Percentiles rank a stretch among this genome's conserved stretches.
Evolutionary conservation across 53 echinoderm and acorn worm genomes (phyloP).

Genomic region (Echinarachnius parma): DNA sequence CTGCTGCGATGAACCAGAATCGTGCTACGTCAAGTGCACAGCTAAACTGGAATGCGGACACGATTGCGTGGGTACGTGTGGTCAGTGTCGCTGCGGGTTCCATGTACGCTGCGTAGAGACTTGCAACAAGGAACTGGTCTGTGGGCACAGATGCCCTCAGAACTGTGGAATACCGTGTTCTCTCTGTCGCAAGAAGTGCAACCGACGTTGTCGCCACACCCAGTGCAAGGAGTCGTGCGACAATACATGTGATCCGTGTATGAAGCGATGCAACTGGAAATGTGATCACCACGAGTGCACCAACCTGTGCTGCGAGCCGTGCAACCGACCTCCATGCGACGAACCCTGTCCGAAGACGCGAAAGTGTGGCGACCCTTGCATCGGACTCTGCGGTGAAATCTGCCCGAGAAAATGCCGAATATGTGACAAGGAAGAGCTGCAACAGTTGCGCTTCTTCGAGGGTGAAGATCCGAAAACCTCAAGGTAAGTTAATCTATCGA

Average conservation of each 20-base stretch:
- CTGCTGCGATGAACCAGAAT: slow-evolving; percentile 37
- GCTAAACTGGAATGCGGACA: slow-evolving; percentile 58
- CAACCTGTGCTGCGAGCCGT: slow-evolving; percentile 39
- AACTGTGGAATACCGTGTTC: slow-evolving; percentile 54
- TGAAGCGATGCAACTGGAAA: slow-evolving; percentile 49
- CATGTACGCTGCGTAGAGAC: slow-evolving; percentile 42
- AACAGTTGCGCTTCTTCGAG: too few relatives aligned
- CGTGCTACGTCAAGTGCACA: slow-evolving; percentile 52
- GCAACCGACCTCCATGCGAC: slow-evolving; percentile 44
- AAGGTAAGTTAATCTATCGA: too few relatives aligned
- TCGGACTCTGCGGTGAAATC: slow-evolving; percentile 86
- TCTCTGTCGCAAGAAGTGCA: slow-evolving; percentile 50
- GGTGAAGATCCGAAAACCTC: too few relatives aligned
- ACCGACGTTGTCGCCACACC: slow-evolving; percentile 44
- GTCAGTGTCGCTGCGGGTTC: slow-evolving; percentile 32
- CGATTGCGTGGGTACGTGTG: slow-evolving; percentile 68
- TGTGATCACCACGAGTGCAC: slow-evolving; percentile 49
- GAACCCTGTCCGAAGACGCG: slow-evolving; percentile 34
- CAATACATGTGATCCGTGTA: slow-evolving; percentile 44
- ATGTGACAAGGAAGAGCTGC: slow-evolving; percentile 35
- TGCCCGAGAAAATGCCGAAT: slow-evolving; percentile 70
- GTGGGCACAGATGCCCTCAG: slow-evolving; percentile 65
- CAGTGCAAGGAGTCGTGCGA: slow-evolving; percentile 51
- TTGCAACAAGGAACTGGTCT: slow-evolving; percentile 54
- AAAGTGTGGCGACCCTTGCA: slow-evolving; percentile 56